Conservation (phyloP, 2,113 vertebrate genomes). For the Fregetta grallaria region DNA sequence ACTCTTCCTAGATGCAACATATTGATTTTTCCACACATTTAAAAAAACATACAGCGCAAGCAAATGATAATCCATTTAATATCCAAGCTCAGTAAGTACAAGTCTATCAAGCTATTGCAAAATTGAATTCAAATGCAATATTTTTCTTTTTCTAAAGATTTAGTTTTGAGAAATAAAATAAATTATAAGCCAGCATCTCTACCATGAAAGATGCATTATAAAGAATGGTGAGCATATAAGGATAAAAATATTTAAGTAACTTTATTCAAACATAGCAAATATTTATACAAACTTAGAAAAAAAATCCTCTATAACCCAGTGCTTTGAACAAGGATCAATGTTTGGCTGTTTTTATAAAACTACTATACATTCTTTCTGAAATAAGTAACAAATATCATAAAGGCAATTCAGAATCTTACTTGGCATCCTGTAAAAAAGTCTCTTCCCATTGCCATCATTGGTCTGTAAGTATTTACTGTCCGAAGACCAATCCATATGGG, state of each 20-base stretch:
- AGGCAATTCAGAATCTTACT: constrained; percentile 75
- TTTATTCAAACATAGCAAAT: neutral
- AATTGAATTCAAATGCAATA: neutral
- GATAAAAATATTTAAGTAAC: neutral
- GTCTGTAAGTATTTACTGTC: constrained; percentile 96
- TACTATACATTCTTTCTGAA: neutral
- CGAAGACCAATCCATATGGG: constrained; percentile 97
- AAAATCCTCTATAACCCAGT: neutral
- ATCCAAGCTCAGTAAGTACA: neutral
- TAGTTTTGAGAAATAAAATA: neutral
- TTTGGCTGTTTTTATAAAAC: neutral
- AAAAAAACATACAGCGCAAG: neutral
- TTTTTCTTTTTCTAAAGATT: neutral
- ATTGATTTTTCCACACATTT: neutral
- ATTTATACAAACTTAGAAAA: neutral
- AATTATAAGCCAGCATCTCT: neutral
- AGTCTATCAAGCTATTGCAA: neutral
- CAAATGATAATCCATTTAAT: neutral
- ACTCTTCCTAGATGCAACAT: neutral
- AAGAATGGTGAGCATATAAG: neutral
- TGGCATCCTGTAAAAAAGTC: constrained; percentile 96
- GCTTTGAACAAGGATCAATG: neutral
- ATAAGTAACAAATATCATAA: neutral
- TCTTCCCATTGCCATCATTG: constrained; percentile 90
- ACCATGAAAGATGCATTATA: neutral